Evolutionary conservation across 2,797 vertebrate genomes (phyloP), one percentile per base, ranked within the genome.

Genomic region (Ptychadena robeensis): DNA sequence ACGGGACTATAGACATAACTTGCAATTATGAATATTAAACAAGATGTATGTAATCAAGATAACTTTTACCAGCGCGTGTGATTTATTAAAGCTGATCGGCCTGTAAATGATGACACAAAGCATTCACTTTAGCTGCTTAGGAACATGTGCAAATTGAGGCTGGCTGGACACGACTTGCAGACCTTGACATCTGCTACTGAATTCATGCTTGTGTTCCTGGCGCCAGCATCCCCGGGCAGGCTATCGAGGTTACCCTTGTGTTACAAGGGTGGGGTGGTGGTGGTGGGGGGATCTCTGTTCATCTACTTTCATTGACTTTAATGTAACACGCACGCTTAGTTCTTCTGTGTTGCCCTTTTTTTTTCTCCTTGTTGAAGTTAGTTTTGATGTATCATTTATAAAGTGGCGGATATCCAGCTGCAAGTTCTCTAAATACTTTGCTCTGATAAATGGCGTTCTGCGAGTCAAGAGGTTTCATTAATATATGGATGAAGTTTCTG

Each of bases 1-100:
- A 91, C 89, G 91, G 91, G 89, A 90, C 93, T 91, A 93, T 93
- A 93, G 95, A 94, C 94, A 94, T 94, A 93, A 95, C 94, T 95
- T 95, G 95, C 95, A 94, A 91, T 91, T 94, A 95, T 96, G 95
- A 98, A 97, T 97, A 96, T 93, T 93, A 95, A 94, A 92, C 93
- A 92, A 93, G 91, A 92, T 93, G 94, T 91, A 95, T 95, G 95
- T 94, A 95, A 96, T 95, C 96, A 96, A 94, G 92, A 93, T 91
- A 91, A 94, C 93, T 94, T 90, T 93, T 96, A 92, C 88, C 94
- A 96, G 92, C 94, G 96, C 94, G n/a, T 93, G 95, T 97, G 97
- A 98, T 98, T 97, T 98, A 98, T 97, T 95, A 94, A 91, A 91
- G 92, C 90, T 88, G 94, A 96, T 94, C 91, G 90, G 88, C 87